These are phyloP conservation scores for Cephonodes hylas DNA, from an alignment of 2,888 invertebrate species.

Conservation along the genomic window DNA sequence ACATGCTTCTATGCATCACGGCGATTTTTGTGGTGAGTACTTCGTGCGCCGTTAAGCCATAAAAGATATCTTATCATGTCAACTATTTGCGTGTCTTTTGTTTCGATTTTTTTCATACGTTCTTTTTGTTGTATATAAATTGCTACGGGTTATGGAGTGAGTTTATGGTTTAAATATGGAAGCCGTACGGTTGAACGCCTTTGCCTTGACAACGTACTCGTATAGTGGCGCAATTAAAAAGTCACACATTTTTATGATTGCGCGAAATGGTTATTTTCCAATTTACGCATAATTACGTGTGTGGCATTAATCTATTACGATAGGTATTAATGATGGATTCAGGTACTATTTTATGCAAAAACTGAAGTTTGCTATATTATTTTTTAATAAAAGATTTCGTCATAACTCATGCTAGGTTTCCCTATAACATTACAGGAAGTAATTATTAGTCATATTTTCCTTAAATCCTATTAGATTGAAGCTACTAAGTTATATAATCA, in stretches of 20 bases:
- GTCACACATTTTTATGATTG: constrained; percentile 1
- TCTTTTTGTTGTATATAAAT: background rate
- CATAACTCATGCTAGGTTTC: background rate
- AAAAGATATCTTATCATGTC: constrained; percentile 28
- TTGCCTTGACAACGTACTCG: background rate
- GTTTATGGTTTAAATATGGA: background rate
- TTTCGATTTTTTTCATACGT: constrained; percentile 7
- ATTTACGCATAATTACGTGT: background rate
- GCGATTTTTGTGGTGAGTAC: constrained; percentile 88
- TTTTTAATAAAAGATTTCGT: background rate
- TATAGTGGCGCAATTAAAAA: background rate
- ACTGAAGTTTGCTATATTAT: background rate
- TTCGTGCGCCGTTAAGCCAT: constrained; percentile 26
- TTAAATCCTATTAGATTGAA: background rate
- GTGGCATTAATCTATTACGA: background rate
- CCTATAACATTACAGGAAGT: background rate
- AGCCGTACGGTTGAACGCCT: background rate
- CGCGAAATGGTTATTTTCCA: constrained; percentile 1
- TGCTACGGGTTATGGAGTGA: no score
- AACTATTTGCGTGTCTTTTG: constrained; percentile 15
- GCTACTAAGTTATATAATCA: background rate
- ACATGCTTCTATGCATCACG: constrained; percentile 87
- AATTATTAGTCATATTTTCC: background rate
- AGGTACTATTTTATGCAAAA: no score
- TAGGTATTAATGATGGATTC: background rate